Conservation (phyloP, 2,113 vertebrate species). For the Equus quagga region DNA sequence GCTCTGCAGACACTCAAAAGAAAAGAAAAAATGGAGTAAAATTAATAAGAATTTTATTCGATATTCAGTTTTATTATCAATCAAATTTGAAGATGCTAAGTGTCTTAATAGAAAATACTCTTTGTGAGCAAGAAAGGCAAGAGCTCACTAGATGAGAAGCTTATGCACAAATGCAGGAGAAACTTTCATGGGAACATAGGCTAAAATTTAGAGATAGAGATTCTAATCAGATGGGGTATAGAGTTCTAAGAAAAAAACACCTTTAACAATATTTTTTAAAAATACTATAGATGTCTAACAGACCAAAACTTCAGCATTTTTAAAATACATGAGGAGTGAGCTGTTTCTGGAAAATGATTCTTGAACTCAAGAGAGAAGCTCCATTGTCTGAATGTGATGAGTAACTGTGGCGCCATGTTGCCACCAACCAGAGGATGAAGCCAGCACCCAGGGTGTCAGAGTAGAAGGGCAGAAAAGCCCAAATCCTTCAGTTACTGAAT, state of each 20-base stretch:
- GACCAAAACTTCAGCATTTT: background rate
- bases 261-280: background rate
- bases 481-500: background rate
- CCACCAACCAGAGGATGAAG: no score
- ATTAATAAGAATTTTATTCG: background rate
- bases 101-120: background rate
- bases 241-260: background rate
- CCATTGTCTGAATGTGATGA: background rate
- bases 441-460: background rate
- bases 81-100: background rate
- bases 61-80: background rate
- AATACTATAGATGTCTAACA: background rate
- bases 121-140: background rate
- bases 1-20: background rate
- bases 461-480: background rate
- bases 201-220: background rate
- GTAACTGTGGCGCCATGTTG: accelerated
- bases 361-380: background rate
- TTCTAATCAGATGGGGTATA: background rate
- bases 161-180: background rate
- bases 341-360: background rate
- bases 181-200: background rate
- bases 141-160: background rate
- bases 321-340: background rate
- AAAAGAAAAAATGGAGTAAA: background rate